A percentile compares a stretch with the other conserved stretches of the same genome.
phyloP scores from a whole-genome alignment of 2,888 invertebrate genomes.

The Gibbula magus region DNA sequence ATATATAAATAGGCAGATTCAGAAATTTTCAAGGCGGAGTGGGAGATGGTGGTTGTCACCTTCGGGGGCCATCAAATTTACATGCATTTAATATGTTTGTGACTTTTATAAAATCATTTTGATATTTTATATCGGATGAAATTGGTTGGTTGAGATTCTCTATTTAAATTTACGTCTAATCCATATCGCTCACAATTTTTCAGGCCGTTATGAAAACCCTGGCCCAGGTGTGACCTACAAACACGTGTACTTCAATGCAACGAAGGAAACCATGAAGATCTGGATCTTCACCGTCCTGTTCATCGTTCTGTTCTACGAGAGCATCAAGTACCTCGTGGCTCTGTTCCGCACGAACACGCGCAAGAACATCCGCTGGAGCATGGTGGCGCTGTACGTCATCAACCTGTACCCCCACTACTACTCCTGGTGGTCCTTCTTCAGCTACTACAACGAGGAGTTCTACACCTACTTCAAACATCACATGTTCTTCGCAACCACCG shows the following conservation, averaged over 20 bases:
- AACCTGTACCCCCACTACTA: conserved; percentile 74
- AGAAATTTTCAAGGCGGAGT: too few species aligned
- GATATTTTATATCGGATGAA: too few species aligned
- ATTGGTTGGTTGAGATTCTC: too few species aligned
- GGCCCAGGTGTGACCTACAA: conserved; percentile 68
- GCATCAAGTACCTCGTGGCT: conserved; percentile 64
- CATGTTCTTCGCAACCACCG: conserved; percentile 72
- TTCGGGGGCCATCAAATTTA: too few species aligned
- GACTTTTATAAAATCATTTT: too few species aligned
- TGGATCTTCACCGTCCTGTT: conserved; percentile 69
- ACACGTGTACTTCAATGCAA: conserved; percentile 73
- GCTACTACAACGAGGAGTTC: conserved; percentile 73
- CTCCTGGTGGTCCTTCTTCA: conserved; percentile 74
- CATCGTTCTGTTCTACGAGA: conserved; percentile 68
- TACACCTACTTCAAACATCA: conserved; percentile 71
- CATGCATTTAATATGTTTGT: too few species aligned
- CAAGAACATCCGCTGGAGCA: conserved; percentile 51
- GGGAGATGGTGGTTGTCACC: too few species aligned
- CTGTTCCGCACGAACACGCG: conserved; percentile 46
- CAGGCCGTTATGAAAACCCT: conserved; percentile 72
- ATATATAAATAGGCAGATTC: too few species aligned
- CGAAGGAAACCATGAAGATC: conserved; percentile 65
- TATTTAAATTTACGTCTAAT: too few species aligned
- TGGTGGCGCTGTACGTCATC: conserved; percentile 66
- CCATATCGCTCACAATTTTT: background rate